A percentile compares a stretch with the other conserved stretches of the same genome.
phyloP scores from a whole-genome alignment of 2,888 invertebrate genomes.

The Caenorhabditis becei region DNA sequence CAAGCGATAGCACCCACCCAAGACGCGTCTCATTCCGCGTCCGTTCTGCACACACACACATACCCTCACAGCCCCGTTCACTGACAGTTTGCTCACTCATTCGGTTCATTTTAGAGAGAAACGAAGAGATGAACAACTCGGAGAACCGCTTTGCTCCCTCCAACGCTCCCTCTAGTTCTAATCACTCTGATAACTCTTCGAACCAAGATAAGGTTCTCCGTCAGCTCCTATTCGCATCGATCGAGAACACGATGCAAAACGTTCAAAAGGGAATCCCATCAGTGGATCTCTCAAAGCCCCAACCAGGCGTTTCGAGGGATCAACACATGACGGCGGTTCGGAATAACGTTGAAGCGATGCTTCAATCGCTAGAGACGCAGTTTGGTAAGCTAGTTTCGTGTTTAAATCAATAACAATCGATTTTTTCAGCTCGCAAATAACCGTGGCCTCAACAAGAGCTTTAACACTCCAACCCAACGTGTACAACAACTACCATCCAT shows the following conservation, averaged over 20 bases:
- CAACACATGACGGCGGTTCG: conserved; percentile 24
- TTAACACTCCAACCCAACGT: neutral
- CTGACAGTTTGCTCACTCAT: conserved; percentile 12
- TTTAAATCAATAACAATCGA: neutral
- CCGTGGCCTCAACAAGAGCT: neutral
- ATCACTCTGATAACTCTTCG: neutral
- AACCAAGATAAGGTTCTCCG: conserved; percentile 3
- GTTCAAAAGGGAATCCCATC: neutral
- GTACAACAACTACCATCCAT: neutral
- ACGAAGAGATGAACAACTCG: conserved; percentile 6
- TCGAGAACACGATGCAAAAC: conserved; percentile 27
- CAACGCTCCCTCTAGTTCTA: neutral
- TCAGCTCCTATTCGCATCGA: conserved; percentile 16
- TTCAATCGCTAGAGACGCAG: conserved; percentile 4
- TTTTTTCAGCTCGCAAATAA: conserved; percentile 3
- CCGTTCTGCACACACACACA: conserved; percentile 13
- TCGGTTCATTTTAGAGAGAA: neutral
- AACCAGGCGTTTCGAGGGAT: conserved; percentile 11
- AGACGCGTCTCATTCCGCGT: neutral
- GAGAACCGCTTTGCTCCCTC: neutral
- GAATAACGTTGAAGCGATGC: conserved; percentile 29
- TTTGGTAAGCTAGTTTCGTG: neutral
- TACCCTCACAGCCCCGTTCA: neutral
- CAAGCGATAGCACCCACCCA: conserved; percentile 32
- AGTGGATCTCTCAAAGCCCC: conserved; percentile 4